Evolutionary conservation across 2,888 invertebrate genomes (phyloP).

Genomic region (Hybos culiciformis): DNA sequence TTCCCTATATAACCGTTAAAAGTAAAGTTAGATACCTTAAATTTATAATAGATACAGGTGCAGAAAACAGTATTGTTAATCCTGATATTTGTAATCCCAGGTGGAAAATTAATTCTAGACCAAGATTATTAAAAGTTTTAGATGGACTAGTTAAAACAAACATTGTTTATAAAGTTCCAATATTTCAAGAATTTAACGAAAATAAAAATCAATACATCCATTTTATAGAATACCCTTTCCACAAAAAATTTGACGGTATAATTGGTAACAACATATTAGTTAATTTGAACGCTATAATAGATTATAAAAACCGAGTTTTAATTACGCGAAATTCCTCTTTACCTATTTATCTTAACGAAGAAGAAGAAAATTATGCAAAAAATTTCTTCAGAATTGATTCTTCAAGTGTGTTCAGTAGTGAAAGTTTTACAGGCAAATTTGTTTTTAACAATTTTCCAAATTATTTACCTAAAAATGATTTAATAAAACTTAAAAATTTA

Average conservation of each 20-base stretch:
- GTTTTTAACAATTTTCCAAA: background rate
- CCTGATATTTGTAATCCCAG: constrained; percentile 1
- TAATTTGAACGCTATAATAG: background rate
- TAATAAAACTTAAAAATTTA: background rate
- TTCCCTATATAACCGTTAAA: constrained; percentile 2
- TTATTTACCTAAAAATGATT: constrained; percentile 3
- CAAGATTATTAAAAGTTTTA: background rate
- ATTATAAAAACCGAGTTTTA: background rate
- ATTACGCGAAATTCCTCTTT: too few species aligned
- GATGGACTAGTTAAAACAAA: background rate
- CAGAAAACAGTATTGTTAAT: constrained; percentile 8
- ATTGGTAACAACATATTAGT: constrained; percentile 7
- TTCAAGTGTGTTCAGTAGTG: background rate
- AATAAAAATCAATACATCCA: background rate
- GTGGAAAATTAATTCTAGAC: constrained; percentile 4
- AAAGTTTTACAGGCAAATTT: background rate
- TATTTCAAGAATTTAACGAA: constrained; percentile 4
- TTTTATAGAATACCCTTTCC: constrained; percentile 5
- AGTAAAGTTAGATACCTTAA: background rate
- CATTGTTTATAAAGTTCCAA: too few species aligned
- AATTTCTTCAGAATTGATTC: too few species aligned
- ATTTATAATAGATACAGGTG: constrained; percentile 6
- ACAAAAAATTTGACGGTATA: constrained; percentile 5
- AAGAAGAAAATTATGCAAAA: too few species aligned
- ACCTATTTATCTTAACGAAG: too few species aligned